A percentile compares a stretch with the other conserved stretches of the same genome.
These are phyloP conservation scores for Aurelia sp. DNA, from an alignment of 30 jellyfish, hydroid and myxozoan genomes.

Conservation along the genomic window DNA sequence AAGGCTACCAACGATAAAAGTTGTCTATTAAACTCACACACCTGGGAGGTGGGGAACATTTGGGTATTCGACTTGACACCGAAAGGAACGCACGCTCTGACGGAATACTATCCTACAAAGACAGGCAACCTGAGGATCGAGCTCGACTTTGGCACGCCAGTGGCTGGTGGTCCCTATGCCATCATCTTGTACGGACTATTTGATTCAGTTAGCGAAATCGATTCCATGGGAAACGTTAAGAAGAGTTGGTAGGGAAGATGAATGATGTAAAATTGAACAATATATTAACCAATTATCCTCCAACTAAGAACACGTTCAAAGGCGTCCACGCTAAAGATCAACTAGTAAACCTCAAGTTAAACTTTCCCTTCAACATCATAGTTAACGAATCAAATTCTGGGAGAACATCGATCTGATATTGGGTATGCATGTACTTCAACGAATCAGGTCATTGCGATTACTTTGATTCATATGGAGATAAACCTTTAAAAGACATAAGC, in stretches of 20 bases:
- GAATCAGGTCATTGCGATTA: too few species aligned
- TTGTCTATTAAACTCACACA: constrained; percentile 3
- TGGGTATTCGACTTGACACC: constrained; percentile 7
- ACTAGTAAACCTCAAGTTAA: too few species aligned
- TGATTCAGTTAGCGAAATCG: neutral
- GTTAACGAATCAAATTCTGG: too few species aligned
- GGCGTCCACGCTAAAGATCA: too few species aligned
- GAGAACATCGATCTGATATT: too few species aligned
- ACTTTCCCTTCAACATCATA: too few species aligned
- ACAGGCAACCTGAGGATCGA: constrained; percentile 2
- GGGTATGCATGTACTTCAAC: too few species aligned
- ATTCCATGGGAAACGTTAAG: neutral
- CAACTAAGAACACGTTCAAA: too few species aligned
- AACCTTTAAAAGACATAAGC: too few species aligned
- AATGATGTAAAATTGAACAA: neutral
- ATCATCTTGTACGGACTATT: neutral
- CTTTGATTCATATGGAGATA: too few species aligned
- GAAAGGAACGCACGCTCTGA: neutral
- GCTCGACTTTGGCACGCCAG: neutral
- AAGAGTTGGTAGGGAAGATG: neutral
- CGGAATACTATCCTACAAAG: neutral
- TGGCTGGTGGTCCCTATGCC: neutral
- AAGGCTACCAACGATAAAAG: neutral
- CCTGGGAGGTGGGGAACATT: neutral
- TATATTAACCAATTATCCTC: neutral